A percentile compares a stretch with the other conserved stretches of the same genome.
Evolutionary conservation across 2,888 invertebrate genomes (phyloP).

Genomic region (Cryptus viduatorius): DNA sequence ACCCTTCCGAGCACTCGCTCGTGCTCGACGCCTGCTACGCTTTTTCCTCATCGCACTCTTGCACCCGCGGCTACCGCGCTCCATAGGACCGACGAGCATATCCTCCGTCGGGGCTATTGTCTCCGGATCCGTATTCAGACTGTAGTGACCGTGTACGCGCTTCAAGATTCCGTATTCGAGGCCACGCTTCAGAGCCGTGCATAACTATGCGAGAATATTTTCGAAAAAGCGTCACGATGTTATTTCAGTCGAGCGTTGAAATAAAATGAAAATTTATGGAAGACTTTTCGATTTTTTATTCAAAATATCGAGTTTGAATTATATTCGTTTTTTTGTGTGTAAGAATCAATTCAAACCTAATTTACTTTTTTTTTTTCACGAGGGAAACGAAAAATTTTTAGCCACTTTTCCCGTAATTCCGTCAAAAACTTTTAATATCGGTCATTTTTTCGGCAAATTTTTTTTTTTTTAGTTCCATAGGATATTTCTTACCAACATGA

Average conservation of each 20-base stretch:
- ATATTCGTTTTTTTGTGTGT: neutral
- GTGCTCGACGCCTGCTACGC: constrained; percentile 39
- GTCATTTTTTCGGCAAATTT: neutral
- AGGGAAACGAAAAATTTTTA: neutral
- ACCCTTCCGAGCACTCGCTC: constrained; percentile 37
- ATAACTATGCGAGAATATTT: constrained; percentile 66
- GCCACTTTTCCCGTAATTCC: neutral
- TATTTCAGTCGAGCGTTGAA: no score
- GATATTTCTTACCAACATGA: no score
- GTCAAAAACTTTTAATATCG: neutral
- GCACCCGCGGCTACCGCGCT: constrained; percentile 63
- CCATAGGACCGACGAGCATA: constrained; percentile 65
- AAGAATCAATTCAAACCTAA: no score
- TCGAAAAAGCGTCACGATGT: neutral
- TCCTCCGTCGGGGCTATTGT: constrained; percentile 61
- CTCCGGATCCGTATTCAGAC: constrained; percentile 73
- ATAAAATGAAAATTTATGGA: neutral
- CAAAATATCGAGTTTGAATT: neutral
- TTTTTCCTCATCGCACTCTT: constrained; percentile 38
- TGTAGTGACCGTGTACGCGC: constrained; percentile 75
- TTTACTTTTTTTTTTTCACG: neutral
- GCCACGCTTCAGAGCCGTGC: constrained; percentile 80
- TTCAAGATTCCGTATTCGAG: constrained; percentile 80
- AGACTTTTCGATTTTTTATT: neutral
- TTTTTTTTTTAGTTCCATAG: neutral